Conservation (phyloP, 2,888 invertebrate species). For the Halictus quadricinctus region DNA sequence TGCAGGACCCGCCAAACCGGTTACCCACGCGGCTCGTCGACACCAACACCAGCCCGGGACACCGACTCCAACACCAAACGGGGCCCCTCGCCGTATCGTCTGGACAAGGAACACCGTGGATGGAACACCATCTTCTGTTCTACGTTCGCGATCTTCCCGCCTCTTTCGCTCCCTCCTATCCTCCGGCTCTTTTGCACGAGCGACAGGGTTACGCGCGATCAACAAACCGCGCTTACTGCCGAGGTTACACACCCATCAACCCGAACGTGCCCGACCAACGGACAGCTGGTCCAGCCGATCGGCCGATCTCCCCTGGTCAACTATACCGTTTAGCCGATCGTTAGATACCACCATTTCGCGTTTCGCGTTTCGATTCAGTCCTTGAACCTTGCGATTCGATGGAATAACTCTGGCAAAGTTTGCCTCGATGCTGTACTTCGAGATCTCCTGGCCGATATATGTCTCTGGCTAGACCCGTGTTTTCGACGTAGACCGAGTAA, state of each 20-base stretch:
- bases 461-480: too few species aligned
- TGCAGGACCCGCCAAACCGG: slow-evolving; percentile 81
- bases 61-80: slow-evolving; percentile 75
- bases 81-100: slow-evolving; percentile 62
- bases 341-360: background rate
- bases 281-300: slow-evolving; percentile 69
- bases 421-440: background rate
- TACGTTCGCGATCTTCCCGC: slow-evolving; percentile 48
- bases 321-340: slow-evolving; percentile 10
- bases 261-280: slow-evolving; percentile 66
- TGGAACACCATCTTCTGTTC: slow-evolving; percentile 72
- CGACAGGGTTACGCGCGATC: slow-evolving; percentile 74
- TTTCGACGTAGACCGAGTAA: too few species aligned
- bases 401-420: background rate
- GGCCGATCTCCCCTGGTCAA: slow-evolving; percentile 45
- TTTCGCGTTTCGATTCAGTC: background rate
- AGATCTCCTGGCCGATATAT: too few species aligned
- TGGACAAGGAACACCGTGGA: slow-evolving; percentile 67
- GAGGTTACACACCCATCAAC: slow-evolving; percentile 76
- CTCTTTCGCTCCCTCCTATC: slow-evolving; percentile 25
- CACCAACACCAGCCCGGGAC: slow-evolving; percentile 70
- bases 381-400: background rate
- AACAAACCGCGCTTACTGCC: slow-evolving; percentile 73
- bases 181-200: slow-evolving; percentile 61
- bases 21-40: slow-evolving; percentile 79